Percentiles rank a stretch among this genome's conserved stretches.
phyloP scores from a whole-genome alignment of 2,113 vertebrate species.

The Corythornis vintsioides region DNA sequence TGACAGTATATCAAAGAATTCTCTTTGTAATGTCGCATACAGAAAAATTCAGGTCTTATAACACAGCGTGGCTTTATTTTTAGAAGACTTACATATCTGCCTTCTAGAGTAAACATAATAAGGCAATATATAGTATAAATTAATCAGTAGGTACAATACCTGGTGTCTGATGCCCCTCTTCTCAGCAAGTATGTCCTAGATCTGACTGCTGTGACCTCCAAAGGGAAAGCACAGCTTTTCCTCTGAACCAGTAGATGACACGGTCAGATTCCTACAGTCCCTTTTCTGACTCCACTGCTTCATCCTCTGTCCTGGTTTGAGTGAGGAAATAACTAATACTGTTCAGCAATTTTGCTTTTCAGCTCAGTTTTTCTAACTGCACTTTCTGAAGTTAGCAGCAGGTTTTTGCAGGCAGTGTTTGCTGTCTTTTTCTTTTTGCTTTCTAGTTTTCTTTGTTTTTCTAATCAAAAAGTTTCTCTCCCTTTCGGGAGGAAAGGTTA shows the following conservation, averaged over 20 bases:
- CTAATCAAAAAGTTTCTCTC: too few relatives aligned
- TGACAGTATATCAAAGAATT: slow-evolving; percentile 23
- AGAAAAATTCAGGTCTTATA: slow-evolving; percentile 1
- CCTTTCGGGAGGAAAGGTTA: too few relatives aligned
- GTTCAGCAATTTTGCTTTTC: too few relatives aligned
- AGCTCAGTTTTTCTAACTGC: too few relatives aligned
- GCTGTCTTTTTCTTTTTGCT: too few relatives aligned
- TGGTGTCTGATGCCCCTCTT: not conserved
- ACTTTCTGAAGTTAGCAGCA: too few relatives aligned
- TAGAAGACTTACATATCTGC: not conserved
- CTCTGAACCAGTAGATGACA: not conserved
- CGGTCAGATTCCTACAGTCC: not conserved
- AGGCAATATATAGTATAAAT: not conserved
- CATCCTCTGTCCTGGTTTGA: not conserved
- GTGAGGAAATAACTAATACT: too few relatives aligned
- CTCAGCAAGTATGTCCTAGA: not conserved
- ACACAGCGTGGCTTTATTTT: not conserved
- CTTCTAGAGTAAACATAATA: not conserved
- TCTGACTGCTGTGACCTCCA: not conserved
- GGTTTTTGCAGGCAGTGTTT: too few relatives aligned
- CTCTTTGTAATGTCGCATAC: not conserved
- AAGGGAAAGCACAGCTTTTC: not conserved
- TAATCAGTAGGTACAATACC: not conserved
- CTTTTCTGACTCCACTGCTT: not conserved
- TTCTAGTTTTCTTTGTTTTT: too few relatives aligned